phyloP scores from a whole-genome alignment of 2,888 invertebrate genomes.

The Dichetophora obliterata region DNA sequence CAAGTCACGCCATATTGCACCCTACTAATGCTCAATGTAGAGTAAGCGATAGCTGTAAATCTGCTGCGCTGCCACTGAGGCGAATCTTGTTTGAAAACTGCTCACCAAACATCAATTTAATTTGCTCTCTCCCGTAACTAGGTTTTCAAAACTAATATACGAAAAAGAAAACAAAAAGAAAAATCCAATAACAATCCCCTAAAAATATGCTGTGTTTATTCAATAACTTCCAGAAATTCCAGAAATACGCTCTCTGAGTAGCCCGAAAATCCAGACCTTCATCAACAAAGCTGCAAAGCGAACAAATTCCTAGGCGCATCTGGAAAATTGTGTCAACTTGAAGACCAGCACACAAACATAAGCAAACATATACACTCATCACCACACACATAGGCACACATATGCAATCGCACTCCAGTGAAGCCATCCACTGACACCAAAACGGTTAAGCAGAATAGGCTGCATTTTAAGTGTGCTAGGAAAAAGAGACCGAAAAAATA shows the following conservation, averaged over 20 bases:
- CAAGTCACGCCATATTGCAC: too few relatives aligned
- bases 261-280: slow-evolving; percentile 67
- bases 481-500: slow-evolving; percentile 12
- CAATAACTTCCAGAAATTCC: slow-evolving; percentile 24
- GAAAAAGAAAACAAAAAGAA: neutral
- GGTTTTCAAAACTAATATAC: too few relatives aligned
- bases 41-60: too few relatives aligned
- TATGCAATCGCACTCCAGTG: too few relatives aligned
- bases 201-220: neutral
- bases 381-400: neutral
- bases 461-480: slow-evolving; percentile 52
- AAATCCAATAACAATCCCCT: slow-evolving; percentile 12
- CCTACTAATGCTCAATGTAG: too few relatives aligned
- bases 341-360: slow-evolving; percentile 47
- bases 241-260: slow-evolving; percentile 42
- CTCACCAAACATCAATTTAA: too few relatives aligned
- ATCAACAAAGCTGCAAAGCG: slow-evolving; percentile 62
- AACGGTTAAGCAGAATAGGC: slow-evolving; percentile 59
- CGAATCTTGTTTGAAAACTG: too few relatives aligned
- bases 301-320: slow-evolving; percentile 63
- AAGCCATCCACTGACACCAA: slow-evolving; percentile 36
- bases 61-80: too few relatives aligned
- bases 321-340: slow-evolving; percentile 67
- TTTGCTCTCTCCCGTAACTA: too few relatives aligned
- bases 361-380: slow-evolving; percentile 18